A percentile compares a stretch with the other conserved stretches of the same genome.
These are phyloP conservation scores for Epinephelus moara DNA, from an alignment of 2,113 vertebrate genomes.

Conservation along the genomic window DNA sequence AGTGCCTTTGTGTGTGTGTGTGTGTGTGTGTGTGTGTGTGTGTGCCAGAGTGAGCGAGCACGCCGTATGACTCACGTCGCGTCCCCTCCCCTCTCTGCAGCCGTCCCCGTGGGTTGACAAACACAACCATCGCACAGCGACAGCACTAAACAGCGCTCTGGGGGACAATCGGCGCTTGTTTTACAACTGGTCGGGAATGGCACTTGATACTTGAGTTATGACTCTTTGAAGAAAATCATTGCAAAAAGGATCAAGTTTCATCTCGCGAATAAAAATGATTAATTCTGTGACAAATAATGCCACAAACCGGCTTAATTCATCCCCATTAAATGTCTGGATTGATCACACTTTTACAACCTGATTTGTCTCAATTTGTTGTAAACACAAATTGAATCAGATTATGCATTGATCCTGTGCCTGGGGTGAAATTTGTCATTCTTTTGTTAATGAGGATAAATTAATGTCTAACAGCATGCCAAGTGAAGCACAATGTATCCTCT, in stretches of 20 bases:
- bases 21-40: neutral
- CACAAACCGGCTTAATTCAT: conserved; percentile 29
- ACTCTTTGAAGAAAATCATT: conserved; percentile 49
- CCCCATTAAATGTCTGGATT: conserved; percentile 47
- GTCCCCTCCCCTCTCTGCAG: conserved; percentile 3
- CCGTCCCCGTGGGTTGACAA: conserved; percentile 40
- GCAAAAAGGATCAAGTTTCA: conserved; percentile 51
- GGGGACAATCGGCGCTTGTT: conserved; percentile 31
- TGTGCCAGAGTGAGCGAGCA: neutral
- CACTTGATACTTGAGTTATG: conserved; percentile 57
- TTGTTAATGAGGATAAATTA: conserved; percentile 54
- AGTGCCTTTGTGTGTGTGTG: neutral
- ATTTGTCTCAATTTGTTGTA: conserved; percentile 75
- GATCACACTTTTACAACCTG: conserved; percentile 55
- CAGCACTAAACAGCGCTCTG: conserved; percentile 41
- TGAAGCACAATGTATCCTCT: neutral
- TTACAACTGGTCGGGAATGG: conserved; percentile 34
- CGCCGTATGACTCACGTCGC: conserved; percentile 44
- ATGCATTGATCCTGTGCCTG: conserved; percentile 65
- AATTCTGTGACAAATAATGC: conserved; percentile 43
- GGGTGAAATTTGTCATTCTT: conserved; percentile 44
- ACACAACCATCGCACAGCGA: neutral
- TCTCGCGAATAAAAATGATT: conserved; percentile 58
- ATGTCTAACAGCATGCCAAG: neutral
- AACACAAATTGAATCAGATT: conserved; percentile 68